Percentiles rank a stretch among this genome's conserved stretches.
Evolutionary conservation across 2,113 vertebrate species (phyloP).

Genomic region (Alligator mississippiensis): DNA sequence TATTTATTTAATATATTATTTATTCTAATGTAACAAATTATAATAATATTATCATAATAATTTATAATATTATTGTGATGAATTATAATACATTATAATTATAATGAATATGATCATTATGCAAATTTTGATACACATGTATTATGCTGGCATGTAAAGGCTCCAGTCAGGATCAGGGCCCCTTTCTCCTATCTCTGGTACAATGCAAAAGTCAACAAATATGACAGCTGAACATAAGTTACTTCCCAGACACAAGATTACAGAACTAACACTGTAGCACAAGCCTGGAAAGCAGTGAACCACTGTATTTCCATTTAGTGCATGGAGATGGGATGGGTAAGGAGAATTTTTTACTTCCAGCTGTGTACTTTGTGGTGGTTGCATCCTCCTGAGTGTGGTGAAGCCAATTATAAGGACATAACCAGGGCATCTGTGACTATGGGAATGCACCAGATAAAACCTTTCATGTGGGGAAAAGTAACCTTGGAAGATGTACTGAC

Average conservation of each 20-base stretch:
- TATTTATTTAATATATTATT: too few species aligned
- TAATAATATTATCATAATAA: too few species aligned
- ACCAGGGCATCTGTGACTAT: background rate
- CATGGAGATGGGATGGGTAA: background rate
- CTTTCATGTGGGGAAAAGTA: background rate
- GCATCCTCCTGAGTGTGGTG: too few species aligned
- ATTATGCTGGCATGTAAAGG: rapidly evolving
- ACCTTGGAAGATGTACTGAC: background rate
- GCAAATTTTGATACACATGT: background rate
- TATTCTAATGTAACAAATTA: too few species aligned
- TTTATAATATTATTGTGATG: too few species aligned
- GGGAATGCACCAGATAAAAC: background rate
- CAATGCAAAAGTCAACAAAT: background rate
- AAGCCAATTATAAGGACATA: background rate
- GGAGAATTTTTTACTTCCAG: too few species aligned
- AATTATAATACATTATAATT: too few species aligned
- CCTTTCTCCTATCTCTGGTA: background rate
- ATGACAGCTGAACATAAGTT: background rate
- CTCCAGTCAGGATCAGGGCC: background rate
- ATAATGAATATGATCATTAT: too few species aligned
- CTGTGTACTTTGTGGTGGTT: background rate
- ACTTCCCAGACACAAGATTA: background rate
- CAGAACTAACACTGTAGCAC: background rate
- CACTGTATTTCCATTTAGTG: background rate
- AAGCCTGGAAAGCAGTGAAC: background rate